Evolutionary conservation across 2,888 invertebrate species (phyloP).

Genomic region (Nephrotoma appendiculata): DNA sequence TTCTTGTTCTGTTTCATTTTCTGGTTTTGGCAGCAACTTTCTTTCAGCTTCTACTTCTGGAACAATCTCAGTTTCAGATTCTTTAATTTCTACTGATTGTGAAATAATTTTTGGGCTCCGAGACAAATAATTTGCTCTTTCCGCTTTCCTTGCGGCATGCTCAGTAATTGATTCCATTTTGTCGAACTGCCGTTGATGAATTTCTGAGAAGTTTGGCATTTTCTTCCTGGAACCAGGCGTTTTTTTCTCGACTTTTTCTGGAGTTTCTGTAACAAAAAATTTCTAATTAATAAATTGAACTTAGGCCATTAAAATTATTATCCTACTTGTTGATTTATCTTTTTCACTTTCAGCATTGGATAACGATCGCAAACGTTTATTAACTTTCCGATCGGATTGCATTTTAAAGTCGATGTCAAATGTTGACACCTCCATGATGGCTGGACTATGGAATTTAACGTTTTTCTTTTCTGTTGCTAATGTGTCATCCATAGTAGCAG

Average conservation of each 20-base stretch:
- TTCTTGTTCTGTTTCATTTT: not conserved
- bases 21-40: not conserved
- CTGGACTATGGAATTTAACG: slow-evolving; percentile 24
- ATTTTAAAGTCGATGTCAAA: slow-evolving; percentile 12
- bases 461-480: slow-evolving; percentile 10
- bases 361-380: slow-evolving; percentile 22
- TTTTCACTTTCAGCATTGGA: slow-evolving; percentile 21
- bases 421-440: slow-evolving; percentile 17
- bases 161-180: slow-evolving; percentile 55
- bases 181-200: slow-evolving; percentile 48
- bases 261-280: not conserved
- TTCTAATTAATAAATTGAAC: not conserved
- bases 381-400: not conserved
- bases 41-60: not conserved
- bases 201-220: slow-evolving; percentile 52
- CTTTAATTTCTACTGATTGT: not conserved
- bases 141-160: slow-evolving; percentile 31
- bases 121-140: not conserved
- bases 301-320: too few species aligned
- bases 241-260: not conserved
- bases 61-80: not conserved
- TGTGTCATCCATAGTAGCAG: slow-evolving; percentile 18
- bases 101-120: not conserved
- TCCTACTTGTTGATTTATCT: not conserved
- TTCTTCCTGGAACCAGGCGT: slow-evolving; percentile 20